Conservation (phyloP, 2,888 invertebrate species). For the Callyntrura guangdongensis region DNA sequence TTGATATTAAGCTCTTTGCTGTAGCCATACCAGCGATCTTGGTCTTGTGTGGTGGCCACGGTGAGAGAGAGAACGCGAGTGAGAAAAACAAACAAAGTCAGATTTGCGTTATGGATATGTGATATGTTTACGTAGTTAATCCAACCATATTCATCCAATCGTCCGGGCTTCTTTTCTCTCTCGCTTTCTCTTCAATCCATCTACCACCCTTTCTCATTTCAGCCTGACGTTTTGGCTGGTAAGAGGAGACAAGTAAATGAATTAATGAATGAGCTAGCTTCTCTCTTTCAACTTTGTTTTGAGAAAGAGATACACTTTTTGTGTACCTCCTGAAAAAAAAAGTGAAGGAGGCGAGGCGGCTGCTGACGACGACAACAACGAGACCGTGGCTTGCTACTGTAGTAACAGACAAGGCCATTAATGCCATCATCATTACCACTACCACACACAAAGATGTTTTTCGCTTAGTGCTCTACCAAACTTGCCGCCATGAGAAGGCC, state of each 20-base stretch:
- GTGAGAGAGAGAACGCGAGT: no score
- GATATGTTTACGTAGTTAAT: slow-evolving; percentile 6
- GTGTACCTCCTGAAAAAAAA: no score
- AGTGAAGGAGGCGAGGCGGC: background rate
- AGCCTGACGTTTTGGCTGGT: background rate
- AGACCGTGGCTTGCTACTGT: background rate
- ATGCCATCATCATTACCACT: no score
- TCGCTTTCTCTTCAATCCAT: no score
- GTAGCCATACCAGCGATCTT: no score
- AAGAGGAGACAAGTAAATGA: slow-evolving; percentile 55
- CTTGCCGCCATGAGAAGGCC: background rate
- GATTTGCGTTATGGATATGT: slow-evolving; percentile 40
- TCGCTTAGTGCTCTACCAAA: background rate
- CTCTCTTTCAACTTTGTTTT: background rate
- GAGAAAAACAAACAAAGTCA: slow-evolving; percentile 43
- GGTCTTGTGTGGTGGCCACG: no score
- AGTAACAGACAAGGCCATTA: slow-evolving; percentile 16
- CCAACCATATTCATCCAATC: slow-evolving; percentile 18
- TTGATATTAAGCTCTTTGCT: no score
- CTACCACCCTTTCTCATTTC: background rate
- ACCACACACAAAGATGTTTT: no score
- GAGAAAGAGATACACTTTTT: background rate
- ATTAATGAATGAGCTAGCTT: slow-evolving; percentile 65
- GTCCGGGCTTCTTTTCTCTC: no score
- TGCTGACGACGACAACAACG: slow-evolving; percentile 38